Percentiles rank a stretch among this genome's conserved stretches.
phyloP scores from a whole-genome alignment of 2,888 invertebrate genomes.

The Drosophila peninsularis region DNA sequence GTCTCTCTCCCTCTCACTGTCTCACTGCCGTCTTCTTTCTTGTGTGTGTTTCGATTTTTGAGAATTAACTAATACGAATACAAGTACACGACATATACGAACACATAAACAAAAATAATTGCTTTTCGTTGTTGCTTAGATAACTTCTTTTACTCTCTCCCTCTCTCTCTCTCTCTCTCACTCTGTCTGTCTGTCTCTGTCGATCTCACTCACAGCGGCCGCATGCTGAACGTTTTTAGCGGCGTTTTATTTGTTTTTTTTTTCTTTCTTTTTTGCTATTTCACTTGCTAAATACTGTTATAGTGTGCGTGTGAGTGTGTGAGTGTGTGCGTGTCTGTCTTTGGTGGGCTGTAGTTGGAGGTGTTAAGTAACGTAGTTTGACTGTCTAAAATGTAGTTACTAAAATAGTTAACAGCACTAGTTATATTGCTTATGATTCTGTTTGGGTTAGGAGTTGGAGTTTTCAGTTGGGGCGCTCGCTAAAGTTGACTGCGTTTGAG shows the following conservation, averaged over 20 bases:
- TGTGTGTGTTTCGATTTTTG: constrained; percentile 56
- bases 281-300: constrained; percentile 34
- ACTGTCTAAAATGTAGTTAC: constrained; percentile 57
- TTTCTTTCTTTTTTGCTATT: constrained; percentile 18
- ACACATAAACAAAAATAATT: constrained; percentile 72
- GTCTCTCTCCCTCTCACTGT: not conserved
- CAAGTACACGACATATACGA: constrained; percentile 38
- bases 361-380: constrained; percentile 60
- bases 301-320: constrained; percentile 10
- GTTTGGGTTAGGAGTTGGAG: constrained; percentile 36
- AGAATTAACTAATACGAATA: constrained; percentile 69
- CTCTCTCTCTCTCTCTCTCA: constrained; percentile 41
- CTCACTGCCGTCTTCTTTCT: no score
- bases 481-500: constrained; percentile 30
- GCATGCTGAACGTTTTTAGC: constrained; percentile 38
- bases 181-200: constrained; percentile 43
- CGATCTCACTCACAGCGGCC: constrained; percentile 36
- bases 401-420: constrained; percentile 76
- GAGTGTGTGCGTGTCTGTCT: constrained; percentile 22
- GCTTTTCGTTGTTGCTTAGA: constrained; percentile 72
- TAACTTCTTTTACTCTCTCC: constrained; percentile 3
- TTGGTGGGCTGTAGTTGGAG: constrained; percentile 58
- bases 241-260: constrained; percentile 6
- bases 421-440: constrained; percentile 71
- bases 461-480: constrained; percentile 25